A percentile compares a stretch with the other conserved stretches of the same genome.
phyloP scores from a whole-genome alignment of 2,888 invertebrate species.

The Agrochola litura region DNA sequence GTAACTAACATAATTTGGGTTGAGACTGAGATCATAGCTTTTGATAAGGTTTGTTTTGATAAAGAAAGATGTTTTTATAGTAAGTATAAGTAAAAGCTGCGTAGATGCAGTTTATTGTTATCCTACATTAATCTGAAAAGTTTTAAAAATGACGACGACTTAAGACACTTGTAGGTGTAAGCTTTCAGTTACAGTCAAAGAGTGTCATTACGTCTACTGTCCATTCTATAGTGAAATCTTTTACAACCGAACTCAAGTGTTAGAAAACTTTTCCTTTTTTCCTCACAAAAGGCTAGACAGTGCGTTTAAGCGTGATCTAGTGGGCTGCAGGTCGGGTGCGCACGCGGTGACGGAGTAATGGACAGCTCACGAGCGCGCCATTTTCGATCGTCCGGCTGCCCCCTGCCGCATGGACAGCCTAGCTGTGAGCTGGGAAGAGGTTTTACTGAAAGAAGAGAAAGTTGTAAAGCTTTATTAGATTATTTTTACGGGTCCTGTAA shows the following conservation, averaged over 20 bases:
- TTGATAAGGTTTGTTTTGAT: slow-evolving; percentile 50
- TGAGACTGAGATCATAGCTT: slow-evolving; percentile 43
- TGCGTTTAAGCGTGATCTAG: slow-evolving; percentile 66
- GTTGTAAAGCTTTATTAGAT: slow-evolving; percentile 5
- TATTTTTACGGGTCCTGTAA: background rate
- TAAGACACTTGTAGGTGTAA: too few species aligned
- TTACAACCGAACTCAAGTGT: background rate
- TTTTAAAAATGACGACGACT: too few species aligned
- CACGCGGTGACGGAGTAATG: slow-evolving; percentile 80
- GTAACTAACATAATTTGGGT: slow-evolving; percentile 48
- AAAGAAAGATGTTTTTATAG: slow-evolving; percentile 24
- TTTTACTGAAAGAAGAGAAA: background rate
- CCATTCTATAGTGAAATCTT: background rate
- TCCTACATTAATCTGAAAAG: background rate
- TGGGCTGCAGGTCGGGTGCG: slow-evolving; percentile 76
- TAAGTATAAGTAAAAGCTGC: background rate
- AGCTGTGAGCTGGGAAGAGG: slow-evolving; percentile 16
- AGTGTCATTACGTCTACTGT: background rate
- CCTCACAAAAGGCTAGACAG: slow-evolving; percentile 38
- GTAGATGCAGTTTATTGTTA: background rate
- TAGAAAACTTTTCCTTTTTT: background rate
- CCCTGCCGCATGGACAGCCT: slow-evolving; percentile 45
- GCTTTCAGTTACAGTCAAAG: background rate
- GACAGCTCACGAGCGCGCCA: slow-evolving; percentile 80
- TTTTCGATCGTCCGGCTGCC: slow-evolving; percentile 73